These are phyloP conservation scores for Strongylocentrotus purpuratus DNA, from an alignment of 35 echinoderm and acorn worm species.

Conservation along the genomic window DNA sequence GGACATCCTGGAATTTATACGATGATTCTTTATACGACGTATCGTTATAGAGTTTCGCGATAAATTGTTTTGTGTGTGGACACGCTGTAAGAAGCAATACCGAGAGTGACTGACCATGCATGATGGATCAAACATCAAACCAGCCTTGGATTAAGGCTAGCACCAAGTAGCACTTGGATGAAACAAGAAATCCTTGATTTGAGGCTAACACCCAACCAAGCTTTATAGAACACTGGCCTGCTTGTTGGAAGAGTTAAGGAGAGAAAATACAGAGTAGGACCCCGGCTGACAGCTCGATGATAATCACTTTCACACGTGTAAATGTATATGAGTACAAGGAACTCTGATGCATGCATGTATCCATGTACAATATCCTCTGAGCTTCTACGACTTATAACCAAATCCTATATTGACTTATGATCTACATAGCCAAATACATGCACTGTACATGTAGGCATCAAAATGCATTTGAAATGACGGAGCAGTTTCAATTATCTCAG, in stretches of 20 bases:
- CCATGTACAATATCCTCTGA: not conserved
- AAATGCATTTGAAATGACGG: not conserved
- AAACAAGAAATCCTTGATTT: not conserved
- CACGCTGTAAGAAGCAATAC: not conserved
- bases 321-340: constrained; percentile 4
- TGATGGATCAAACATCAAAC: not conserved
- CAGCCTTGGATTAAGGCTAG: not conserved
- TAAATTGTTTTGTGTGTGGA: too few relatives aligned
- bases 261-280: not conserved
- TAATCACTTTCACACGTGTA: constrained; percentile 40
- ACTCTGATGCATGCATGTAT: not conserved
- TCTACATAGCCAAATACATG: not conserved
- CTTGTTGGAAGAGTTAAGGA: not conserved
- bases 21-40: too few relatives aligned
- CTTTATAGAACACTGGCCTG: constrained; percentile 7
- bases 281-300: not conserved
- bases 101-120: not conserved
- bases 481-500: not conserved
- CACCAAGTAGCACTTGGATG: not conserved
- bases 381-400: not conserved
- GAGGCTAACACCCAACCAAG: not conserved
- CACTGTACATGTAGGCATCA: not conserved
- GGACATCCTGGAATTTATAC: too few relatives aligned
- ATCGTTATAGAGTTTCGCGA: too few relatives aligned
- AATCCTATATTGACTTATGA: not conserved